Percentiles rank a stretch among this genome's conserved stretches.
Conservation (phyloP, 2,113 vertebrate species). For the Strix uralensis region DNA sequence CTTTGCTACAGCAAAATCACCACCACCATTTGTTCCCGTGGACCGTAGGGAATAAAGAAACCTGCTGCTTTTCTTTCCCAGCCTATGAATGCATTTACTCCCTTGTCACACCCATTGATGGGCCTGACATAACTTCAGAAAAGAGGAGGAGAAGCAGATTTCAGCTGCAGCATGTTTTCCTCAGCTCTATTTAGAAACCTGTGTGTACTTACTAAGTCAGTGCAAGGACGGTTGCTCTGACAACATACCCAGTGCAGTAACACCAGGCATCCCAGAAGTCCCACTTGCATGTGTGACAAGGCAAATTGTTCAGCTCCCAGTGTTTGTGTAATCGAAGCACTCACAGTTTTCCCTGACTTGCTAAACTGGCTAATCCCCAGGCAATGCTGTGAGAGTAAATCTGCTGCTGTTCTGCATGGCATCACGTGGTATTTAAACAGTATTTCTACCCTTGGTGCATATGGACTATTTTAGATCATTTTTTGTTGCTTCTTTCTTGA, state of each 20-base stretch:
- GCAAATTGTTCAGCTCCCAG: rapidly evolving
- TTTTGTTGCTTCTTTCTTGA: background rate
- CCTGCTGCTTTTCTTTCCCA: background rate
- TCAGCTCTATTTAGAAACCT: background rate
- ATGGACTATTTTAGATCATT: background rate
- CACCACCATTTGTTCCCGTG: background rate
- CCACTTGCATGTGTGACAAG: too few species aligned
- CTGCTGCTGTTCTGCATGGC: background rate
- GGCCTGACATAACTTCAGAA: background rate
- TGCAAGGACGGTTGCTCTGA: background rate
- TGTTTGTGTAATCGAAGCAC: background rate
- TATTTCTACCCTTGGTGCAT: background rate
- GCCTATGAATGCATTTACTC: background rate
- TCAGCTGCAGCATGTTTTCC: background rate
- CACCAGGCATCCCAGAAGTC: background rate
- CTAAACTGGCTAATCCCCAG: background rate
- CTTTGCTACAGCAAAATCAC: background rate
- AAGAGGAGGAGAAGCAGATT: background rate
- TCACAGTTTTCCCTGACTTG: background rate
- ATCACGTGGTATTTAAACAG: background rate
- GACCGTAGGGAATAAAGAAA: background rate
- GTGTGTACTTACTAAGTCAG: background rate
- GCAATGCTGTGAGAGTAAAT: background rate
- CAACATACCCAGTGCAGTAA: background rate
- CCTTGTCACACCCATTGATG: rapidly evolving